Evolutionary conservation across 2,797 vertebrate species (phyloP).

Genomic region (Hydrocynus forskahlii): DNA sequence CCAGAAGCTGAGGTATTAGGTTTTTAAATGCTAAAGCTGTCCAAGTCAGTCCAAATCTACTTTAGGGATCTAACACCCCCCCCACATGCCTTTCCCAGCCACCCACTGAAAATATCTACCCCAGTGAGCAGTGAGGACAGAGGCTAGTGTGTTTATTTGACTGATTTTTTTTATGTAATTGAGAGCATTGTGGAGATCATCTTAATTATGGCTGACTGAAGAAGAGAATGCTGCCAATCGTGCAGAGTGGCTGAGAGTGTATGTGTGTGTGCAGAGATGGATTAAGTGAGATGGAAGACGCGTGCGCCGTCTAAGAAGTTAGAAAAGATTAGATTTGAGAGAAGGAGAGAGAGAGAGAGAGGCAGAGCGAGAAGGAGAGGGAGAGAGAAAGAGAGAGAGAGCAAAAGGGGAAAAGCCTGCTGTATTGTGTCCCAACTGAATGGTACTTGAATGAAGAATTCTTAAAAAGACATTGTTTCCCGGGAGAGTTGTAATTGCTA

Average conservation of each 20-base stretch:
- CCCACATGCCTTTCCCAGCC: not conserved
- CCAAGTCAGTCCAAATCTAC: slow-evolving; percentile 42
- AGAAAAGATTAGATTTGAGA: slow-evolving; percentile 37
- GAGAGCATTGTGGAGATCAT: slow-evolving; percentile 42
- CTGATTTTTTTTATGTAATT: not conserved
- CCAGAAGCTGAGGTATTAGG: slow-evolving; percentile 35
- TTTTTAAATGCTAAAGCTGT: slow-evolving; percentile 45
- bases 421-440: slow-evolving; percentile 64
- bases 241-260: slow-evolving; percentile 17
- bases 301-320: slow-evolving; percentile 40
- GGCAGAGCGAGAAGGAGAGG: slow-evolving; percentile 40
- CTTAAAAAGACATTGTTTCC: slow-evolving; percentile 67
- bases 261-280: slow-evolving; percentile 3
- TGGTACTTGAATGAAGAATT: slow-evolving; percentile 60
- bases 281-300: slow-evolving; percentile 7
- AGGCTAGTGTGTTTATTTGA: slow-evolving; percentile 14
- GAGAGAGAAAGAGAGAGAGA: slow-evolving; percentile 36
- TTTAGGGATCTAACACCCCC: slow-evolving; percentile 35
- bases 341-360: slow-evolving; percentile 7
- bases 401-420: slow-evolving; percentile 51
- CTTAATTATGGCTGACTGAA: slow-evolving; percentile 47
- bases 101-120: slow-evolving; percentile 2
- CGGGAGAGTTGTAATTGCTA: slow-evolving; percentile 62
- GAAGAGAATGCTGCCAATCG: slow-evolving; percentile 34
- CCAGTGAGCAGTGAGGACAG: not conserved